Conservation (phyloP, 2,797 vertebrate genomes). For the Pterois miles region DNA sequence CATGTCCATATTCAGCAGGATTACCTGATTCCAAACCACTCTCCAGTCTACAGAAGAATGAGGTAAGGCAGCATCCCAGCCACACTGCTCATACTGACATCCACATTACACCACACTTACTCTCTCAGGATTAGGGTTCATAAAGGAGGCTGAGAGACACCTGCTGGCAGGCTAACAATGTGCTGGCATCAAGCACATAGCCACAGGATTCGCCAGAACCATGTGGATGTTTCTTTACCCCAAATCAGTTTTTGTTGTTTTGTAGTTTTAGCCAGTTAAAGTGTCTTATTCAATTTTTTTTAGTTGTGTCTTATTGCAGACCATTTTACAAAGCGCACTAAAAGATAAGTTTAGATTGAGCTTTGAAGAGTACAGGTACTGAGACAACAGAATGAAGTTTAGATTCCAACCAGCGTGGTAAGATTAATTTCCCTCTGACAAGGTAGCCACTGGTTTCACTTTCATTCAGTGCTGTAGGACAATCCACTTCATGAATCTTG, state of each 20-base stretch:
- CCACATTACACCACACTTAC: background rate
- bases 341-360: background rate
- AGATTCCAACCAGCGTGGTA: background rate
- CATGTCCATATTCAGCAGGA: constrained; percentile 30
- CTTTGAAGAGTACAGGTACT: background rate
- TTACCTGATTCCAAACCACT: constrained; percentile 68
- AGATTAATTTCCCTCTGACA: background rate
- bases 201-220: no score
- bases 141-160: background rate
- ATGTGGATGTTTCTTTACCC: no score
- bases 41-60: constrained; percentile 70
- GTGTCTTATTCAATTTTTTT: no score
- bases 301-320: background rate
- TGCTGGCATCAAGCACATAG: background rate
- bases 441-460: background rate
- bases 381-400: background rate
- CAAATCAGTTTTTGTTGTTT: no score
- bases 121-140: background rate
- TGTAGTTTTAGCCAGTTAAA: background rate
- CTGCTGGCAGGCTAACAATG: background rate
- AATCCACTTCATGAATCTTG: background rate
- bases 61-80: constrained; percentile 54
- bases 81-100: background rate
- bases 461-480: background rate
- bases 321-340: background rate